Evolutionary conservation across 2,888 invertebrate species (phyloP), one percentile per base, ranked within the genome.

Genomic region (Oxystoma pomonae): DNA sequence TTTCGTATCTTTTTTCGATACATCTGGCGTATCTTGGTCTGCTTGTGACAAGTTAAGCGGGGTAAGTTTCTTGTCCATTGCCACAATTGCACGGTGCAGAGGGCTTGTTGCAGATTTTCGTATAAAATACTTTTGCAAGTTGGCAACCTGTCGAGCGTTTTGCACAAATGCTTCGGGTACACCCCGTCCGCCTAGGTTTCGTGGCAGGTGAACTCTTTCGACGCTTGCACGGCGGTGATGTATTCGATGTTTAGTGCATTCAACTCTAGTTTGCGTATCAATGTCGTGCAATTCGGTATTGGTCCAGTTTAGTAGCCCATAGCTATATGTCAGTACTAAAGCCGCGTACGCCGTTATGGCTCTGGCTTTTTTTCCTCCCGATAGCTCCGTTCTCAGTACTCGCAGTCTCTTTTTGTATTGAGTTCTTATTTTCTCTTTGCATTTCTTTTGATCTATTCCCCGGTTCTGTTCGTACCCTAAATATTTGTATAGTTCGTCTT

Each of bases 311-410:
- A 53, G 17, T 7, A 53, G 7, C n/a, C 53, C 53, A 19, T 17
- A 16, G n/a, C 53, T 53, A 53, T 53, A 53, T 5, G 53, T 53
- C 5, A 53, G 53, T 53, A 53, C n/a, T 53, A n/a, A 35, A 35
- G 35, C 35, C 35, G 35, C 35, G 35, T 35, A 35, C 12, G 35
- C 35, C 12, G 35, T 35, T 35, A 35, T 35, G 35, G 35, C 35
- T 35, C 35, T 3, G 12, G 5, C 12, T 12, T 35, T 35, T 35
- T 35, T 35, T 35, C 35, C 12, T 7, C 35, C 35, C 12, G 35
- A 35, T 35, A 35, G 35, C 35, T 35, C 35, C 12, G 35, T 35
- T 35, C 35, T 3, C 12, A 35, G 35, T 35, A 35, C 35, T 35
- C 35, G 35, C 35, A 35, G n/a, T 16, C 53, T 53, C 16, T 53